Evolutionary conservation across 2,888 invertebrate genomes (phyloP).

Genomic region (Rhaphigaster nebulosa): DNA sequence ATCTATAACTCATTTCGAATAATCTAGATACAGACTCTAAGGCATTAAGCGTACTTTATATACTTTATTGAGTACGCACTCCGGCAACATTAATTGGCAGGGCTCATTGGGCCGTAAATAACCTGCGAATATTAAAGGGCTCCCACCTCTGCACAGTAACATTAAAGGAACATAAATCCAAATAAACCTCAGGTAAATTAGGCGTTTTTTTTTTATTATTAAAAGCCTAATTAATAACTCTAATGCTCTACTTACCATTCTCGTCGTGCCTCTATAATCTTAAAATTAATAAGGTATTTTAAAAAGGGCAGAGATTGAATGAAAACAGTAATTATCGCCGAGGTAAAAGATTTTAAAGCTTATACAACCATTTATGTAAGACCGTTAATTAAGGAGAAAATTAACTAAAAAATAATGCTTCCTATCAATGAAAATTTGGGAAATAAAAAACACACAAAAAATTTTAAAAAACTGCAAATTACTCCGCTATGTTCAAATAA

Average conservation of each 20-base stretch:
- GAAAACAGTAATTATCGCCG: background rate
- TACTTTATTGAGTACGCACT: constrained; percentile 15
- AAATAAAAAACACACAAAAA: too few relatives aligned
- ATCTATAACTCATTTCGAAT: constrained; percentile 8
- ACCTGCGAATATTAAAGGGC: constrained; percentile 3
- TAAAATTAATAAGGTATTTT: constrained; percentile 31
- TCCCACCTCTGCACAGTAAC: background rate
- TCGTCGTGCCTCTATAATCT: background rate
- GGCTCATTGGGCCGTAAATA: background rate
- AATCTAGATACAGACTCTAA: background rate
- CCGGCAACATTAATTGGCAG: background rate
- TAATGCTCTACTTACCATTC: constrained; percentile 1
- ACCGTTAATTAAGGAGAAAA: background rate
- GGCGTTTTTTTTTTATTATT: background rate
- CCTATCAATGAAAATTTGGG: background rate
- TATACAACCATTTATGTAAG: background rate
- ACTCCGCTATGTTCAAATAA: too few relatives aligned
- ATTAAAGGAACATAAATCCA: constrained; percentile 18
- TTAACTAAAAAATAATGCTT: background rate
- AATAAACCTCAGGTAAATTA: constrained; percentile 10
- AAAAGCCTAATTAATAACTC: constrained; percentile 16
- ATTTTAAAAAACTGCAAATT: too few relatives aligned
- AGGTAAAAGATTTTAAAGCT: constrained; percentile 2
- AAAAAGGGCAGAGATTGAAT: background rate
- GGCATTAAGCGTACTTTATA: background rate